These are phyloP conservation scores for Caenorhabditis sp. DNA, from an alignment of 2,888 invertebrate genomes.

Conservation along the genomic window DNA sequence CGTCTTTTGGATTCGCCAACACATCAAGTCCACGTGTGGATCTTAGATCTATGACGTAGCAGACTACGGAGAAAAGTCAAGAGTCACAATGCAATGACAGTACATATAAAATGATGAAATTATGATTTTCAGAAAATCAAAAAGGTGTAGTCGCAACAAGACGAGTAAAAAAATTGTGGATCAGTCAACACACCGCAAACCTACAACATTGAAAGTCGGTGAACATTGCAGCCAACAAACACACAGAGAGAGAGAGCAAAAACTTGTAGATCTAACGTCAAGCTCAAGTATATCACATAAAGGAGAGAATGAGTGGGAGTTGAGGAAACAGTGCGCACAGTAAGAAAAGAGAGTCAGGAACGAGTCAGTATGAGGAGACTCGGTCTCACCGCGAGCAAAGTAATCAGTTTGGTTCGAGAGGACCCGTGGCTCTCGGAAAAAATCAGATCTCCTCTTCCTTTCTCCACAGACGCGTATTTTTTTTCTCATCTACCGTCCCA, in stretches of 20 bases:
- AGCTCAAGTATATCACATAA: slow-evolving; percentile 65
- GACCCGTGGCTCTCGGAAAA: slow-evolving; percentile 38
- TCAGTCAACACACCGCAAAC: slow-evolving; percentile 46
- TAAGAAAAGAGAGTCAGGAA: slow-evolving; percentile 15
- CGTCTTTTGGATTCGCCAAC: no score
- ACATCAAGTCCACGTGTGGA: slow-evolving; percentile 1
- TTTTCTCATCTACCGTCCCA: not conserved
- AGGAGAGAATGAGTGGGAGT: slow-evolving; percentile 61
- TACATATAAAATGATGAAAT: not conserved
- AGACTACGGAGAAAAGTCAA: slow-evolving; percentile 11
- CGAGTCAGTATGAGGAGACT: slow-evolving; percentile 37
- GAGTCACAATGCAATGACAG: slow-evolving; percentile 11
- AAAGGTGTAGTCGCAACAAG: not conserved
- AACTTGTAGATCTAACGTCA: slow-evolving; percentile 64
- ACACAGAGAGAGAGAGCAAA: slow-evolving; percentile 38
- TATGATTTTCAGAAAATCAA: not conserved
- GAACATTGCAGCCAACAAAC: slow-evolving; percentile 28
- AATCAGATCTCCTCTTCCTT: slow-evolving; percentile 14
- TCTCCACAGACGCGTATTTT: not conserved
- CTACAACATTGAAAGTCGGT: slow-evolving; percentile 19
- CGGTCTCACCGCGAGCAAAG: slow-evolving; percentile 38
- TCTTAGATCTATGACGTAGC: slow-evolving; percentile 18
- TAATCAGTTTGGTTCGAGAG: slow-evolving; percentile 61
- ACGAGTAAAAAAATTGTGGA: slow-evolving; percentile 23
- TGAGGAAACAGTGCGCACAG: slow-evolving; percentile 43